Percentiles rank a stretch among this genome's conserved stretches.
These are phyloP conservation scores for Pseudorhombus dupliciocellatus DNA, from an alignment of 2,113 vertebrate genomes.

Conservation along the genomic window DNA sequence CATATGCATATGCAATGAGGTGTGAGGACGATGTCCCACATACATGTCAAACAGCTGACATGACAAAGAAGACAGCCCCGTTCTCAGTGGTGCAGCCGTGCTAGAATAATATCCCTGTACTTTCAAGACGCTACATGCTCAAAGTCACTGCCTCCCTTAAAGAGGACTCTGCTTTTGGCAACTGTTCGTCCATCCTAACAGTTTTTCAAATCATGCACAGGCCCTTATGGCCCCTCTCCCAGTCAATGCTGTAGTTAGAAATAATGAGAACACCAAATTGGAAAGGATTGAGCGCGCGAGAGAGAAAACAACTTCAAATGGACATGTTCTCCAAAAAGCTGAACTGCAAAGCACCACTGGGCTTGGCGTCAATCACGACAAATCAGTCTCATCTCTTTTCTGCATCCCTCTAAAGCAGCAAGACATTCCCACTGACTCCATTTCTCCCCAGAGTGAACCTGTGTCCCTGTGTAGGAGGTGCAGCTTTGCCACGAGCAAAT, in stretches of 20 bases:
- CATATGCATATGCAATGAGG: conserved; percentile 36
- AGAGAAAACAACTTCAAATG: conserved; percentile 3
- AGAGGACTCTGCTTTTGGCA: not conserved
- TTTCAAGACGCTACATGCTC: not conserved
- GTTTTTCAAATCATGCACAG: not conserved
- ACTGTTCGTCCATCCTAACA: not conserved
- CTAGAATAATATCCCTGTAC: not conserved
- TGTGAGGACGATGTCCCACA: conserved; percentile 21
- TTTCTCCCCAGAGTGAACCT: conserved; percentile 19
- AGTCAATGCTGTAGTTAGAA: not conserved
- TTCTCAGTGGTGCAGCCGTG: not conserved
- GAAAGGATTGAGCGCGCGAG: conserved; percentile 6
- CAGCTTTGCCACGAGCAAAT: conserved; percentile 40
- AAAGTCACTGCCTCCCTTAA: too few species aligned
- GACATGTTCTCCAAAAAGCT: not conserved
- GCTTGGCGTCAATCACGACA: conserved; percentile 11
- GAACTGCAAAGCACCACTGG: not conserved
- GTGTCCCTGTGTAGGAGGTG: conserved; percentile 42
- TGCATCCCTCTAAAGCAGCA: conserved; percentile 11
- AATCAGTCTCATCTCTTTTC: conserved; percentile 8
- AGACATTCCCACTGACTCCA: conserved; percentile 7
- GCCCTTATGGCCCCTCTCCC: not conserved
- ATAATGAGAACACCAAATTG: not conserved
- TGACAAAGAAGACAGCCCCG: conserved; percentile 6
- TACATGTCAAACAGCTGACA: conserved; percentile 33